These are phyloP conservation scores for Amiota minor DNA, from an alignment of 2,888 invertebrate genomes.

Conservation along the genomic window DNA sequence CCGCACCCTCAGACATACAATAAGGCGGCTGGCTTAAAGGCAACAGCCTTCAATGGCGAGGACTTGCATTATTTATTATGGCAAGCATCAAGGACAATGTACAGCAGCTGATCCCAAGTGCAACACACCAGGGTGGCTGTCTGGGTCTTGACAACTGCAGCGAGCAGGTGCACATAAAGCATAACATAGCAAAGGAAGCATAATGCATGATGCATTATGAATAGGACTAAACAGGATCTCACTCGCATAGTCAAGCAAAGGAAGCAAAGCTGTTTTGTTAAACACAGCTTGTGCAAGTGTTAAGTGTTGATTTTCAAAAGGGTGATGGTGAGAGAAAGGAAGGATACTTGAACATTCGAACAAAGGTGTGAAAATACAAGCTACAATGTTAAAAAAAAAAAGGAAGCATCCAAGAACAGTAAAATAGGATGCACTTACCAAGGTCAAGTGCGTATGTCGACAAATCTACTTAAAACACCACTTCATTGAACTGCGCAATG, in stretches of 20 bases:
- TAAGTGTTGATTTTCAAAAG: not conserved
- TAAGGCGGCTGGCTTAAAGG: too few relatives aligned
- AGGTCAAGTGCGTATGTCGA: constrained; percentile 10
- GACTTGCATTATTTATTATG: constrained; percentile 42
- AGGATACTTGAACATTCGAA: constrained; percentile 17
- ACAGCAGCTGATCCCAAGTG: constrained; percentile 37
- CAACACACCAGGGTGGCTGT: too few relatives aligned
- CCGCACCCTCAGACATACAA: not conserved
- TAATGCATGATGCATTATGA: not conserved
- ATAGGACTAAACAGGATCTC: not conserved
- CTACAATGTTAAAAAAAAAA: not conserved
- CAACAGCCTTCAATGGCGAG: constrained; percentile 45
- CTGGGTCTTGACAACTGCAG: not conserved
- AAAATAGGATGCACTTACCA: constrained; percentile 29
- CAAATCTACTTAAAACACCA: too few relatives aligned
- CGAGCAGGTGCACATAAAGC: constrained; percentile 3
- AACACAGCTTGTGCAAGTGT: not conserved
- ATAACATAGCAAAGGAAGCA: constrained; percentile 8
- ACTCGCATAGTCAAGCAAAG: not conserved
- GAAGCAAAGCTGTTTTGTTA: not conserved
- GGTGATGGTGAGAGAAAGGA: not conserved
- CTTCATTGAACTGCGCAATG: too few relatives aligned
- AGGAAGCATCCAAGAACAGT: constrained; percentile 43
- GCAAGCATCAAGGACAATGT: constrained; percentile 17
- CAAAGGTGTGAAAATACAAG: not conserved